A percentile compares a stretch with the other conserved stretches of the same genome.
phyloP scores from a whole-genome alignment of 1,140 invertebrate genomes.

The Hylyphantes graminicola region DNA sequence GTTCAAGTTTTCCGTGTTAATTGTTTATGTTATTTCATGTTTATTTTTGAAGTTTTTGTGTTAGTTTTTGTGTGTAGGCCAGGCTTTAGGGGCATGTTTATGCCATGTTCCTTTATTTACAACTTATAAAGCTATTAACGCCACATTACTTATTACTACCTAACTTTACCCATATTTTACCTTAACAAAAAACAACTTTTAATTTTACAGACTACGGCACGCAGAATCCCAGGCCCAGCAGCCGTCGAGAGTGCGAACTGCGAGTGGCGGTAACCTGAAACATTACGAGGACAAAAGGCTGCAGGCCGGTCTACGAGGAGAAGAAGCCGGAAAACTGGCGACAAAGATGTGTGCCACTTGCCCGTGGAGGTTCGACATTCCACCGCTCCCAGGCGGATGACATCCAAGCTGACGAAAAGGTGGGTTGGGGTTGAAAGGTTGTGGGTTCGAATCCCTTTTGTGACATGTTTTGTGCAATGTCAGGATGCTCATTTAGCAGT shows the following conservation, averaged over 20 bases:
- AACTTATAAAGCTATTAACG: too few species aligned
- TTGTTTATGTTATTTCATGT: too few species aligned
- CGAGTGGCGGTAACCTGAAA: constrained; percentile 57
- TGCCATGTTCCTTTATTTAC: too few species aligned
- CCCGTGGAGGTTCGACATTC: constrained; percentile 59
- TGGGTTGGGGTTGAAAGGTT: neutral
- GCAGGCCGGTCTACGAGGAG: constrained; percentile 57
- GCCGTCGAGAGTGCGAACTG: constrained; percentile 35
- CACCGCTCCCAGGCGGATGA: constrained; percentile 48
- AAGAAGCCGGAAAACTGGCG: neutral
- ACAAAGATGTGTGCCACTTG: constrained; percentile 42
- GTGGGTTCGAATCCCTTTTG: too few species aligned
- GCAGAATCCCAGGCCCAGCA: constrained; percentile 25
- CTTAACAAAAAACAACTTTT: too few species aligned
- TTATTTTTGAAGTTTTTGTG: too few species aligned
- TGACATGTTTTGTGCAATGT: too few species aligned
- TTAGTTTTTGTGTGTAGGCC: too few species aligned
- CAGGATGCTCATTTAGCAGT: too few species aligned
- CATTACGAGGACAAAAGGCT: constrained; percentile 60
- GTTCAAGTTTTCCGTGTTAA: too few species aligned
- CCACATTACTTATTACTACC: neutral
- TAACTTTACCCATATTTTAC: too few species aligned
- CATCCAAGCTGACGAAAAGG: constrained; percentile 24
- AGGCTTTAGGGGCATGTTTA: too few species aligned
- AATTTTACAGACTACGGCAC: constrained; percentile 42